phyloP scores from a whole-genome alignment of 2,888 invertebrate species.

The Xestia rhomboidea region DNA sequence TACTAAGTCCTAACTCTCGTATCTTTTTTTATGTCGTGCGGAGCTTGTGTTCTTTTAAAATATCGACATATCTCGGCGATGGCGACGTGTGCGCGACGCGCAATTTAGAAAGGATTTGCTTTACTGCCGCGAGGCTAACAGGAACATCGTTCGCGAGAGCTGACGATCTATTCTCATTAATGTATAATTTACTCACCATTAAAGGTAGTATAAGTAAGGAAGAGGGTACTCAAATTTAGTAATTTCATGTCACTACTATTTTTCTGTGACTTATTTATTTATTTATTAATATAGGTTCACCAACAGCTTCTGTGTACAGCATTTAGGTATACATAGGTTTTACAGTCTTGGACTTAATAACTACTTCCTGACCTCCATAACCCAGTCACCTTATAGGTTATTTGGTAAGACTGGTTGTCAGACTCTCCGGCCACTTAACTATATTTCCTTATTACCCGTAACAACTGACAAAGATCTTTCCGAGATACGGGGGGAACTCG shows the following conservation, averaged over 20 bases:
- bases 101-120: constrained; percentile 89
- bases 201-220: constrained; percentile 19
- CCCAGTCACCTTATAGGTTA: background rate
- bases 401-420: background rate
- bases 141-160: constrained; percentile 53
- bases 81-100: constrained; percentile 78
- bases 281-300: no score
- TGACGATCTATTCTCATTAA: constrained; percentile 58
- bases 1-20: constrained; percentile 90
- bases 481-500: background rate
- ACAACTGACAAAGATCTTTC: background rate
- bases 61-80: constrained; percentile 80
- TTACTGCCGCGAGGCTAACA: constrained; percentile 78
- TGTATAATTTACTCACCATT: constrained; percentile 46
- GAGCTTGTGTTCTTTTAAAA: constrained; percentile 87
- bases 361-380: background rate
- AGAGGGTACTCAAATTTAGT: background rate
- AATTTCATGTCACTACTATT: background rate
- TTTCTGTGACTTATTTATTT: background rate
- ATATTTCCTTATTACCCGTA: background rate
- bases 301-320: no score
- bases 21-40: constrained; percentile 87
- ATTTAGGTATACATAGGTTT: no score
- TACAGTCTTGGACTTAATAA: no score
- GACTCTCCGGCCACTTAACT: background rate